These are phyloP conservation scores for Drosophila multiciliata DNA, from an alignment of 2,888 invertebrate species.

Conservation along the genomic window DNA sequence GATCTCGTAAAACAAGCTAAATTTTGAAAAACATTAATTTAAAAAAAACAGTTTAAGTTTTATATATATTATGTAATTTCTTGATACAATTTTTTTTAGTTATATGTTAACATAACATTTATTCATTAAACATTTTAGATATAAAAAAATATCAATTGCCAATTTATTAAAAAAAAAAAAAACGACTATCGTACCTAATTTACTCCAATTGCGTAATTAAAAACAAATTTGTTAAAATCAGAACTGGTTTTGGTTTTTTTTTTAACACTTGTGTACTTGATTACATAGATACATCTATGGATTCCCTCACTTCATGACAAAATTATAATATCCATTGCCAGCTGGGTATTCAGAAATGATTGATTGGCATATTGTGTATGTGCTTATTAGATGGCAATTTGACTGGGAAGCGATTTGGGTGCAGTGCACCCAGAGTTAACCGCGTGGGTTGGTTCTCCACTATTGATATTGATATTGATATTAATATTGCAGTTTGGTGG, in stretches of 20 bases:
- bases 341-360: conserved; percentile 47
- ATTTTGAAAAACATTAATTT: background rate
- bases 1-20: background rate
- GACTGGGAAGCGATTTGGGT: conserved; percentile 66
- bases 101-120: background rate
- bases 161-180: background rate
- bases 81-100: background rate
- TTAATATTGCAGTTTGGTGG: conserved; percentile 50
- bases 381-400: conserved; percentile 45
- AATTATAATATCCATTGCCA: background rate
- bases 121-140: background rate
- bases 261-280: background rate
- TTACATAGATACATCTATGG: background rate
- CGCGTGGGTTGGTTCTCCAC: conserved; percentile 40
- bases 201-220: background rate
- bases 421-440: conserved; percentile 41
- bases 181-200: background rate
- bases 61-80: background rate
- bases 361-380: conserved; percentile 56
- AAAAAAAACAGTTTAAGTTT: background rate
- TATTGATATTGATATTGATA: conserved; percentile 63
- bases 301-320: background rate
- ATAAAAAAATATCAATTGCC: background rate
- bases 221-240: background rate
- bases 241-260: background rate